Evolutionary conservation across 2,113 vertebrate genomes (phyloP), one percentile per base, ranked within the genome.

Genomic region (Peromyscus californicus): DNA sequence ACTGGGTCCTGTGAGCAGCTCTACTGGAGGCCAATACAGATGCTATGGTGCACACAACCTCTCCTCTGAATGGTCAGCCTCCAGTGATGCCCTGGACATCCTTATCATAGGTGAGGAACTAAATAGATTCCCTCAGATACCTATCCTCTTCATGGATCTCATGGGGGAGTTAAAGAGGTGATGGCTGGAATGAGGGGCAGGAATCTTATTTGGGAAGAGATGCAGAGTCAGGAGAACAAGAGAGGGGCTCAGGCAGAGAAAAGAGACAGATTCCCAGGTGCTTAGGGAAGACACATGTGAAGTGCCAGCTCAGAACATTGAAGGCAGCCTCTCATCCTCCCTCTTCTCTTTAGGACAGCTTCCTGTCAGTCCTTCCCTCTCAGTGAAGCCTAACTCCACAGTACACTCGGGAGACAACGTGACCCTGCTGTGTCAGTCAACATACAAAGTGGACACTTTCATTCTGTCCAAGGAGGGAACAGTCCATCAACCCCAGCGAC

Each of bases 401-500:
- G 48, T 72, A 4, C 69, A 51, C 48, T 72, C 86, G 16, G 67
- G 67, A 57, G 67, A 88, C 12, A 72, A 72, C 1, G 33, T 88
- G 67, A 88, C 13, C 7, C 67, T 39, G 67, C 22, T 88, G 48
- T 88, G 86, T 72, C 15, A 16, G 12, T 72, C 86, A n/a, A 1
- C 1, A 7, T 2, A 9, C 48, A 51, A 0, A 1, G 12, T 17
- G 12, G 48, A 89, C 13, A 39, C 48, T 74, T 72, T 88, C 45
- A 22, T 88, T 88, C 67, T 88, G 74, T 22, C 54, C n/a, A 90
- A 42, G 57, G n/a, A 79, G 11, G 39, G 57, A 39, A 39, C 57
- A 74, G 72, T 3, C 6, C 13, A 63, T 13, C 72, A 3, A 24
- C n/a, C 29, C 17, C 26, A 48, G 5, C 0, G 2, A 1, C n/a